Evolutionary conservation across 2,113 vertebrate species (phyloP).

Genomic region (Holacanthus passer): DNA sequence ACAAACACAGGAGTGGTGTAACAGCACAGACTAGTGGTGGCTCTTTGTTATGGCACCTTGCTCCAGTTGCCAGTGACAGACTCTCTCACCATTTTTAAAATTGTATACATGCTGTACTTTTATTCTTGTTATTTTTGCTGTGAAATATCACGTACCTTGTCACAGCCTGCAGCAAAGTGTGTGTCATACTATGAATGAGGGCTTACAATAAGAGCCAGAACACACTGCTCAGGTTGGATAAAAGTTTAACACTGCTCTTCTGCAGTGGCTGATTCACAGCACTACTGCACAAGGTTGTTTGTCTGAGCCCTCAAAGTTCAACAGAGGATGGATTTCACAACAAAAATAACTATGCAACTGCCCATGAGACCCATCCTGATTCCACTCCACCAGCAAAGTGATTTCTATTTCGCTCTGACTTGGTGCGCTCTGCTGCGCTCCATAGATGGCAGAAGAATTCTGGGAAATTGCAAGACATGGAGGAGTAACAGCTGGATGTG

Average conservation of each 20-base stretch:
- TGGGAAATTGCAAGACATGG: slow-evolving; percentile 12
- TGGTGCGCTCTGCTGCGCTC: slow-evolving; percentile 26
- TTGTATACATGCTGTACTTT: background rate
- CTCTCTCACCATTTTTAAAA: background rate
- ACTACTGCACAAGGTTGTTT: background rate
- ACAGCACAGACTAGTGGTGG: slow-evolving; percentile 78
- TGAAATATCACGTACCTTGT: background rate
- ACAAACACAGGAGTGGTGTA: slow-evolving; percentile 63
- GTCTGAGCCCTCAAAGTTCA: slow-evolving; percentile 24
- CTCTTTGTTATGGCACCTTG: slow-evolving; percentile 36
- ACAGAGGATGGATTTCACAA: slow-evolving; percentile 1
- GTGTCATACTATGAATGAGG: no score
- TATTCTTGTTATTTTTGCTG: background rate
- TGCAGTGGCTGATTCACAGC: background rate
- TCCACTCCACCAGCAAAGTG: slow-evolving; percentile 27
- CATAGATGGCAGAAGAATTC: slow-evolving; percentile 48
- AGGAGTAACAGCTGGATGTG: slow-evolving; percentile 28
- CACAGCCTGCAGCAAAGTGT: background rate
- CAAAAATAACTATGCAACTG: slow-evolving; percentile 9
- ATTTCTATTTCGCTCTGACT: slow-evolving; percentile 23
- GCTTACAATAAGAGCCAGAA: background rate
- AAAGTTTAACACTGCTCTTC: background rate
- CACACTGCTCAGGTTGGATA: background rate
- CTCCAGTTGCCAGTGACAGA: slow-evolving; percentile 5
- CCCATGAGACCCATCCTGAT: slow-evolving; percentile 19